Evolutionary conservation across 2,797 vertebrate species (phyloP).

Genomic region (Crax fasciolata): DNA sequence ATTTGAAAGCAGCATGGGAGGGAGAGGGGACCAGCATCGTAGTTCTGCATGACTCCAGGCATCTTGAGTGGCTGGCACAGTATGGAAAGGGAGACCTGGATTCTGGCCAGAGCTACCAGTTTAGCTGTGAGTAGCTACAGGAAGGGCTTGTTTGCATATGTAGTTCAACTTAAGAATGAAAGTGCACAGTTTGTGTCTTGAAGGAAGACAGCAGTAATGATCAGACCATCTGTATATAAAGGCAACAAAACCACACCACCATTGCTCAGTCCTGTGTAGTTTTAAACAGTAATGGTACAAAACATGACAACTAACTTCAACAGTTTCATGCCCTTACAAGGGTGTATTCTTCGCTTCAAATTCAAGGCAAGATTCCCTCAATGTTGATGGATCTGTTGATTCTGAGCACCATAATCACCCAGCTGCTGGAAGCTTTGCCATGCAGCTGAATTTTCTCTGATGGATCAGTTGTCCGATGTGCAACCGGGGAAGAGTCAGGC

Average conservation of each 20-base stretch:
- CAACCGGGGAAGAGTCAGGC: background rate
- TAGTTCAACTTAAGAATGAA: background rate
- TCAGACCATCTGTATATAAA: background rate
- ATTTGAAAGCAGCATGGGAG: conserved; percentile 19
- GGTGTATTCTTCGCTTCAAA: background rate
- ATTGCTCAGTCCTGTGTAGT: background rate
- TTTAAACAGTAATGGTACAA: background rate
- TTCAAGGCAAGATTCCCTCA: background rate
- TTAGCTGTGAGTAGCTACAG: background rate
- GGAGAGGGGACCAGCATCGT: background rate
- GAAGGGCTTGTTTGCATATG: background rate
- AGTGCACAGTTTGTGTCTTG: background rate
- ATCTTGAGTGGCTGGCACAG: background rate
- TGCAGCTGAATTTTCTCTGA: background rate
- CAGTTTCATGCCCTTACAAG: background rate
- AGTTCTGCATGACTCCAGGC: background rate
- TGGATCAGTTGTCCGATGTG: background rate
- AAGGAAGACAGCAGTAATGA: background rate
- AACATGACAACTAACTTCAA: background rate
- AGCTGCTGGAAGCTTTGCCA: background rate
- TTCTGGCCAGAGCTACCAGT: background rate
- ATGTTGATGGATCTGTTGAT: background rate
- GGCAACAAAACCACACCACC: background rate
- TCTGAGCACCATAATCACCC: background rate
- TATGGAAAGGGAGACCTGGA: background rate